phyloP scores from a whole-genome alignment of 1,140 invertebrate genomes.

The Ctenoplectra terminalis region DNA sequence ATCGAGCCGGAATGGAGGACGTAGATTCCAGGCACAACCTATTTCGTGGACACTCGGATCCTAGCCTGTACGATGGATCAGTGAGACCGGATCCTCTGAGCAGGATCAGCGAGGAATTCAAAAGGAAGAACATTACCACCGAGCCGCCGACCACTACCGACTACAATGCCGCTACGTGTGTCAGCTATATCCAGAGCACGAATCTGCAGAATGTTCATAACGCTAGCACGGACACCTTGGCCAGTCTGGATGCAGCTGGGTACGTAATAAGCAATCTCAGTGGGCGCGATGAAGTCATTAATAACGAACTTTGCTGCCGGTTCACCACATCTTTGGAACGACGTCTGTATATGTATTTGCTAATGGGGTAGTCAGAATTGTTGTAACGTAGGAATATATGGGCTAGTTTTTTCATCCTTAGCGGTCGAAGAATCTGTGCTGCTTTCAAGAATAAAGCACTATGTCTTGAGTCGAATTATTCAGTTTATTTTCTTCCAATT shows the following conservation, averaged over 20 bases:
- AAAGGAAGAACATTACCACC: conserved; percentile 82
- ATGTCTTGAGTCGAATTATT: no score
- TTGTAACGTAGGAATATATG: not conserved
- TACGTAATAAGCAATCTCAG: conserved; percentile 58
- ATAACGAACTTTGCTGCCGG: not conserved
- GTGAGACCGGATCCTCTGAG: conserved; percentile 91
- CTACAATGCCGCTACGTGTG: conserved; percentile 83
- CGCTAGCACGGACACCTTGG: conserved; percentile 87
- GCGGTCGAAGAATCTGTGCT: not conserved
- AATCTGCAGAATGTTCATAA: conserved; percentile 84
- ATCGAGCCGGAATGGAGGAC: conserved; percentile 94
- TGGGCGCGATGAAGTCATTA: conserved; percentile 1
- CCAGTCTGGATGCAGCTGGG: conserved; percentile 90
- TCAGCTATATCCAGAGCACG: conserved; percentile 83
- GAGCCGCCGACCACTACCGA: conserved; percentile 84
- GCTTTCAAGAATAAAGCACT: no score
- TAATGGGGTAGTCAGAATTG: not conserved
- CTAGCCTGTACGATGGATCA: conserved; percentile 90
- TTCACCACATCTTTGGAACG: not conserved
- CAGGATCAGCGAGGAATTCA: conserved; percentile 82
- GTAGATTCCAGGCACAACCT: conserved; percentile 92
- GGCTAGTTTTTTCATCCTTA: not conserved
- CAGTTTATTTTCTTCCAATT: no score
- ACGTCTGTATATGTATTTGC: not conserved
- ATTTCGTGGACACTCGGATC: conserved; percentile 91